These are phyloP conservation scores for Agriopis marginaria DNA, from an alignment of 2,888 invertebrate species.

Conservation along the genomic window DNA sequence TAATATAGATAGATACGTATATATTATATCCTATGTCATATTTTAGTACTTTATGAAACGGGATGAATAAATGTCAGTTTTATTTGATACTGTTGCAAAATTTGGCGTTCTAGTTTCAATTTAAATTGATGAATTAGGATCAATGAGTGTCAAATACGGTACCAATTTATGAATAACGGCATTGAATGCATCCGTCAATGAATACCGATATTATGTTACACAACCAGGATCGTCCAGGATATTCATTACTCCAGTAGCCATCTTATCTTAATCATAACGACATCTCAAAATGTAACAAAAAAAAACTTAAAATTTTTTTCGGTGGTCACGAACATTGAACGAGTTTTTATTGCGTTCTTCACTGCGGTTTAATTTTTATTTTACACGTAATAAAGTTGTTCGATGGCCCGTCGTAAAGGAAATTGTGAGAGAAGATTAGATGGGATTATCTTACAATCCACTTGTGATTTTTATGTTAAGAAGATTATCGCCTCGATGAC, in stretches of 20 bases:
- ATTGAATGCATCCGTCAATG: conserved; percentile 50
- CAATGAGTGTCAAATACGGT: conserved; percentile 50
- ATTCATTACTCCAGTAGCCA: conserved; percentile 59
- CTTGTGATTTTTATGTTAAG: conserved; percentile 19
- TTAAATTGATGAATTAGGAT: conserved; percentile 38
- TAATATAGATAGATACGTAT: too few relatives aligned
- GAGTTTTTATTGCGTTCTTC: conserved; percentile 52
- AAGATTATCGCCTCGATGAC: conserved; percentile 11
- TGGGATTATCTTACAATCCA: conserved; percentile 33
- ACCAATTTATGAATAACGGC: conserved; percentile 42
- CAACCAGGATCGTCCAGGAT: conserved; percentile 57
- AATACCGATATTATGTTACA: conserved; percentile 6
- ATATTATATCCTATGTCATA: neutral
- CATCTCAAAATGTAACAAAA: conserved; percentile 53
- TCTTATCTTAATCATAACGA: conserved; percentile 62
- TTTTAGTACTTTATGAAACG: too few relatives aligned
- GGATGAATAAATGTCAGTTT: neutral
- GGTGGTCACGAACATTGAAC: conserved; percentile 51
- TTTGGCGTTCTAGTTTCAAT: conserved; percentile 24
- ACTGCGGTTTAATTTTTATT: conserved; percentile 49
- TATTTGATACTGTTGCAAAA: neutral
- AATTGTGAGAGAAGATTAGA: conserved; percentile 33
- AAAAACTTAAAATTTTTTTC: conserved; percentile 59
- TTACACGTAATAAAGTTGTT: conserved; percentile 45
- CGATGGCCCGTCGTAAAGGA: conserved; percentile 26